Conservation (phyloP, 2,113 vertebrate genomes). For the Manacus vitellinus region DNA sequence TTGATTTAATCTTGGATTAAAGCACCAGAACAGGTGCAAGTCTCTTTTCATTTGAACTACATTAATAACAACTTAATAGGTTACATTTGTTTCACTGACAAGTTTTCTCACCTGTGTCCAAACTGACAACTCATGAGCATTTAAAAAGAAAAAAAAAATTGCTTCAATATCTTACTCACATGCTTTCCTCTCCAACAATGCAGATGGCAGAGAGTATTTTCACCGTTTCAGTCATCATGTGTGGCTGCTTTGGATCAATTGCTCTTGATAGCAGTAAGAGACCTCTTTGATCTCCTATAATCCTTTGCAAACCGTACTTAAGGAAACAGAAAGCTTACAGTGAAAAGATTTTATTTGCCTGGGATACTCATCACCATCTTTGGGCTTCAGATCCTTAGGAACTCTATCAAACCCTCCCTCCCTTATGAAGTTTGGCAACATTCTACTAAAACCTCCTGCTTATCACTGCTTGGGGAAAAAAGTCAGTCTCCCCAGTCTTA, state of each 20-base stretch:
- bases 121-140: not conserved
- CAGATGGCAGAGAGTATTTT: slow-evolving; percentile 97
- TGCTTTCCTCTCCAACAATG: slow-evolving; percentile 94
- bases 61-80: not conserved
- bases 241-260: slow-evolving; percentile 92
- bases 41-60: not conserved
- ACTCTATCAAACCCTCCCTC: not conserved
- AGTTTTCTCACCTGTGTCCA: not conserved
- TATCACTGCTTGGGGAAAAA: accelerated
- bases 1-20: not conserved
- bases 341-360: not conserved
- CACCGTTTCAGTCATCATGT: slow-evolving; percentile 97
- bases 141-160: not conserved
- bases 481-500: not conserved
- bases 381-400: not conserved
- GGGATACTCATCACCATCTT: not conserved
- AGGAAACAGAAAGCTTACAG: not conserved
- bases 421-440: not conserved
- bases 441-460: not conserved
- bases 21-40: not conserved
- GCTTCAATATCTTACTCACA: slow-evolving; percentile 77
- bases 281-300: slow-evolving; percentile 91
- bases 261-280: slow-evolving; percentile 89
- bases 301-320: slow-evolving; percentile 93
- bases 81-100: not conserved